Conservation (phyloP, 2,797 vertebrate genomes). For the Helostoma temminkii region DNA sequence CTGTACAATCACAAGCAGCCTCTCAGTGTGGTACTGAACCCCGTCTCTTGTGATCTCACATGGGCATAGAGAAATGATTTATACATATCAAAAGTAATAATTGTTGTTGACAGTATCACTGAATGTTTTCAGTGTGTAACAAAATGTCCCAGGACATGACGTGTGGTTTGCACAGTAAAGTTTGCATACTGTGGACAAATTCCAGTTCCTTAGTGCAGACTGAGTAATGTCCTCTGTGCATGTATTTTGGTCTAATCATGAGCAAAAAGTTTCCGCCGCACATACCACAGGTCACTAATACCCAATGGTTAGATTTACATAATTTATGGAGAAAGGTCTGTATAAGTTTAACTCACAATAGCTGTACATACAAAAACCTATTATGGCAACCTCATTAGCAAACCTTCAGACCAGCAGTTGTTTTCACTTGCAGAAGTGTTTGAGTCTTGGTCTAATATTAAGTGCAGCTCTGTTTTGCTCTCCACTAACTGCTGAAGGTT, state of each 20-base stretch:
- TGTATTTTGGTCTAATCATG: not conserved
- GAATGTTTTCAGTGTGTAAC: constrained; percentile 1
- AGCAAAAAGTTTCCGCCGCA: too few species aligned
- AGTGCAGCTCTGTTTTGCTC: not conserved
- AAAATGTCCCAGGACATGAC: constrained; percentile 7
- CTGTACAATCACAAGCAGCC: not conserved
- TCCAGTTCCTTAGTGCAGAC: not conserved
- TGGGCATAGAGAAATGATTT: not conserved
- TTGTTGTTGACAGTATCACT: constrained; percentile 9
- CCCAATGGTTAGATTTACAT: too few species aligned
- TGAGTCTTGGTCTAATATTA: too few species aligned
- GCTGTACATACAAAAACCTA: too few species aligned
- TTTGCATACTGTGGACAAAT: not conserved
- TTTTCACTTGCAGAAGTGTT: too few species aligned
- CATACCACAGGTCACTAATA: too few species aligned
- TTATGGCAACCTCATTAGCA: too few species aligned
- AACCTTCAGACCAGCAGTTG: too few species aligned
- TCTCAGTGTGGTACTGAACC: not conserved
- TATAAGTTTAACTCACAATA: too few species aligned
- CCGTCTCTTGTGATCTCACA: not conserved
- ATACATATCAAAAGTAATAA: not conserved
- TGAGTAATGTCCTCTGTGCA: not conserved
- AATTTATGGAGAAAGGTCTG: too few species aligned
- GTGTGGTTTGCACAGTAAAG: constrained; percentile 4
- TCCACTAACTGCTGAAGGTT: not conserved